Evolutionary conservation across 2,797 vertebrate species (phyloP).

Genomic region (Vespertilio murinus): DNA sequence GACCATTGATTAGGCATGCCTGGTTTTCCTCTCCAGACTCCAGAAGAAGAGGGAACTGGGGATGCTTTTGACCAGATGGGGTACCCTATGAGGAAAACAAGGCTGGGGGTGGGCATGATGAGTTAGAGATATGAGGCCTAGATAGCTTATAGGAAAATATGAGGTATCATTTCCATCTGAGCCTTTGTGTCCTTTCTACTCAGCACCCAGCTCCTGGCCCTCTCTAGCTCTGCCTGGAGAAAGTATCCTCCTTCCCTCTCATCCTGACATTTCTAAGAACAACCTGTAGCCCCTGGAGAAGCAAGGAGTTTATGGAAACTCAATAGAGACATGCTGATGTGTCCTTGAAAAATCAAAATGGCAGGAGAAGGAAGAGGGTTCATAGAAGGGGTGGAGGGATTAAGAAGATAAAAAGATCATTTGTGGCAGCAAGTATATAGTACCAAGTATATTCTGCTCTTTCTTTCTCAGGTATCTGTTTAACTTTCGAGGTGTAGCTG

Average conservation of each 20-base stretch:
- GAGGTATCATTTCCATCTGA: neutral
- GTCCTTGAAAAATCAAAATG: constrained; percentile 30
- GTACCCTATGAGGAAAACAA: neutral
- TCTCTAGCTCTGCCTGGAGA: neutral
- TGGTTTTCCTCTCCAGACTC: neutral
- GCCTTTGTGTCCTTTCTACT: neutral
- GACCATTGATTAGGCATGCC: neutral
- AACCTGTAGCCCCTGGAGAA: neutral
- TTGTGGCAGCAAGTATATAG: neutral
- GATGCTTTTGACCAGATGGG: neutral
- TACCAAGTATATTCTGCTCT: neutral
- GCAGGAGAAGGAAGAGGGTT: neutral
- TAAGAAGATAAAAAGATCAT: neutral
- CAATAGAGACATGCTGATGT: neutral
- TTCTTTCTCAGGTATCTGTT: constrained; percentile 91
- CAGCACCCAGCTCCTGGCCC: neutral
- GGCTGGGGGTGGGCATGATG: neutral
- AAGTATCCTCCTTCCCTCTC: neutral
- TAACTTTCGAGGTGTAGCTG: constrained; percentile 97
- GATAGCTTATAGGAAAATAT: neutral
- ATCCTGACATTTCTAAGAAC: neutral
- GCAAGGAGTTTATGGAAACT: neutral
- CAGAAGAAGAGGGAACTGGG: neutral
- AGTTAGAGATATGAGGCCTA: neutral
- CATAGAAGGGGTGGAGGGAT: neutral